phyloP scores from a whole-genome alignment of 2,797 vertebrate species.

The Darevskia mixta region DNA sequence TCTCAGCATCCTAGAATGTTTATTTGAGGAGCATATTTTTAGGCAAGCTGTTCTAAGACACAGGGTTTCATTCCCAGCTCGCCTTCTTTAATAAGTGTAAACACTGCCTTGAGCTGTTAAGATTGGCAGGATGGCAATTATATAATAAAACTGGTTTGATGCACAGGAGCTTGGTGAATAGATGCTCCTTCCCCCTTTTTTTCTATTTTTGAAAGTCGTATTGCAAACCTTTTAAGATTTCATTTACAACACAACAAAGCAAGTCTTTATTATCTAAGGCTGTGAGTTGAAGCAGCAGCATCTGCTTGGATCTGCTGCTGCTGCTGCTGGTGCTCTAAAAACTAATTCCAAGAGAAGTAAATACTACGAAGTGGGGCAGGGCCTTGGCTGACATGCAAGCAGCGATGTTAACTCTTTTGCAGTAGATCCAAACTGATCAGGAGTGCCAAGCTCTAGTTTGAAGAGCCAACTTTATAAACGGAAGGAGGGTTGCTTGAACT shows the following conservation, averaged over 20 bases:
- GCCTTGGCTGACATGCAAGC: background rate
- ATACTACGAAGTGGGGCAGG: background rate
- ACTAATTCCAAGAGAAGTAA: background rate
- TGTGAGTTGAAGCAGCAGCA: background rate
- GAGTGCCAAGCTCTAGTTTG: background rate
- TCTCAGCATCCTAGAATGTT: background rate
- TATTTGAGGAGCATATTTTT: background rate
- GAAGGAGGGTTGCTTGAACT: background rate
- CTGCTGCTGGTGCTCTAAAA: background rate
- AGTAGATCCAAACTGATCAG: background rate
- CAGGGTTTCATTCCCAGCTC: background rate
- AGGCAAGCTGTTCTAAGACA: background rate
- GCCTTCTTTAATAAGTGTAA: background rate
- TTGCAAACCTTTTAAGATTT: conserved; percentile 1
- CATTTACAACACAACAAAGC: background rate
- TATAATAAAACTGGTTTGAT: background rate
- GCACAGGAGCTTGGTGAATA: background rate
- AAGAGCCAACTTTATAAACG: background rate
- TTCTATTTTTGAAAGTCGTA: background rate
- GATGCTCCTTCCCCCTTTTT: background rate
- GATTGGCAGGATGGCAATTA: background rate
- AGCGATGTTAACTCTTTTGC: conserved; percentile 7
- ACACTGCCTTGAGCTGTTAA: background rate
- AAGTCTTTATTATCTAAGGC: background rate
- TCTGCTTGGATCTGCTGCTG: background rate